These are phyloP conservation scores for Spodoptera litura DNA, from an alignment of 1,140 invertebrate species.

Conservation along the genomic window DNA sequence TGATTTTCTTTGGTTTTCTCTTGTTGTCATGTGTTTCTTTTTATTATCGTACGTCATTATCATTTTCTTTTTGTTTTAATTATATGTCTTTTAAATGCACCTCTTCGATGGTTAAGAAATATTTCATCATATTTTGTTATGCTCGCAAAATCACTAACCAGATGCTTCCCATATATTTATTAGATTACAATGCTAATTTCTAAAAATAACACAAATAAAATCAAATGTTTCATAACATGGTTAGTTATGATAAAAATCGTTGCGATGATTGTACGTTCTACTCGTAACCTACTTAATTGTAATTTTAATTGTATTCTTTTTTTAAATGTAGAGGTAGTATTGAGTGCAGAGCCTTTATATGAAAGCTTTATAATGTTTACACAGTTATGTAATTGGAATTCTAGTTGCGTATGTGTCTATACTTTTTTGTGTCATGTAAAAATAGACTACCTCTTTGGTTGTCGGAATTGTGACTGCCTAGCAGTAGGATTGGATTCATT, in stretches of 20 bases:
- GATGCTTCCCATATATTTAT: not conserved
- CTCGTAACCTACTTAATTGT: constrained; percentile 3
- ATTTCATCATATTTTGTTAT: too few species aligned
- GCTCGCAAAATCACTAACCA: too few species aligned
- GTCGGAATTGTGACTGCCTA: too few species aligned
- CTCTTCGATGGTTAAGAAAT: too few species aligned
- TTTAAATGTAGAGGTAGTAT: not conserved
- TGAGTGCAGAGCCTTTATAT: not conserved
- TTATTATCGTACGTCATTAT: too few species aligned
- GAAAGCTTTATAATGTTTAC: constrained; percentile 19
- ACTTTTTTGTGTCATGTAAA: too few species aligned
- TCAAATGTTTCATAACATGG: constrained; percentile 8
- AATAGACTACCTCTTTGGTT: too few species aligned
- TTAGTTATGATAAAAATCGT: not conserved
- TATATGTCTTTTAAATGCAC: too few species aligned
- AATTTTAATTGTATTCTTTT: constrained; percentile 24
- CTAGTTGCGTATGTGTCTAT: constrained; percentile 8
- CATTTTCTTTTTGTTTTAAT: too few species aligned
- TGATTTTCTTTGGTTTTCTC: too few species aligned
- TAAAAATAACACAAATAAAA: not conserved
- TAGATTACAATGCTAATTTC: not conserved
- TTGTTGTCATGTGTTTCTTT: too few species aligned
- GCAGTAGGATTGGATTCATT: too few species aligned
- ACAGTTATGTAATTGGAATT: constrained; percentile 17
- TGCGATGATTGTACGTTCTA: not conserved